These are phyloP conservation scores for Oxygymnocypris stewartii DNA, from an alignment of 2,113 vertebrate species.

Conservation along the genomic window DNA sequence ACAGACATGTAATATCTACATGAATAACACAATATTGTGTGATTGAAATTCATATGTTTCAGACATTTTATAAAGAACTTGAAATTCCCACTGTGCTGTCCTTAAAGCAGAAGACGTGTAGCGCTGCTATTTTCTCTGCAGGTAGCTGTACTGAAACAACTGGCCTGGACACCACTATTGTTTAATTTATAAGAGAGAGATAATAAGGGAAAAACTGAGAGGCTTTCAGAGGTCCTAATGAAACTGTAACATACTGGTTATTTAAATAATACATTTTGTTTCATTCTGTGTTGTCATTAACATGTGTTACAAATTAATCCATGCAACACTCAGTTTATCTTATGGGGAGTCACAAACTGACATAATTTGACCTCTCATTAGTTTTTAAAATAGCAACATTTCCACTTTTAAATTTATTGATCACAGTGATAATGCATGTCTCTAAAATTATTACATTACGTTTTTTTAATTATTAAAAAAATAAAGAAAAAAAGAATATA, in stretches of 20 bases:
- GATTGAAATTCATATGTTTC: slow-evolving; percentile 36
- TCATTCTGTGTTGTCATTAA: slow-evolving; percentile 29
- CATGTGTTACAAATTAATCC: slow-evolving; percentile 27
- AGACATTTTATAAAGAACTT: slow-evolving; percentile 19
- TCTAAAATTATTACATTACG: too few species aligned
- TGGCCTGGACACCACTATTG: slow-evolving; percentile 22
- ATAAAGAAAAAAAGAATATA: neutral
- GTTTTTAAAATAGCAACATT: neutral
- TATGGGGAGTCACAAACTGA: neutral
- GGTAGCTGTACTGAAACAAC: slow-evolving; percentile 6
- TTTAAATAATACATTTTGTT: slow-evolving; percentile 15
- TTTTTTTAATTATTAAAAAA: too few species aligned
- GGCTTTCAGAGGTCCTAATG: slow-evolving; percentile 5
- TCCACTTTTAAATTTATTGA: neutral
- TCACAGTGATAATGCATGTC: too few species aligned
- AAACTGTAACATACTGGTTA: neutral
- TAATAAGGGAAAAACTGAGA: neutral
- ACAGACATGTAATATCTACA: neutral
- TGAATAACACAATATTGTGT: neutral
- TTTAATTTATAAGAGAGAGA: neutral
- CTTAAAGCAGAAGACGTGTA: neutral
- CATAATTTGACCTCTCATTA: neutral
- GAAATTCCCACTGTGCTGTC: slow-evolving; percentile 18
- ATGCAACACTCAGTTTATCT: neutral
- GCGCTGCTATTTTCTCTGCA: slow-evolving; percentile 28